Evolutionary conservation across 2,797 vertebrate genomes (phyloP).

Genomic region (Petrocephalus sullivani): DNA sequence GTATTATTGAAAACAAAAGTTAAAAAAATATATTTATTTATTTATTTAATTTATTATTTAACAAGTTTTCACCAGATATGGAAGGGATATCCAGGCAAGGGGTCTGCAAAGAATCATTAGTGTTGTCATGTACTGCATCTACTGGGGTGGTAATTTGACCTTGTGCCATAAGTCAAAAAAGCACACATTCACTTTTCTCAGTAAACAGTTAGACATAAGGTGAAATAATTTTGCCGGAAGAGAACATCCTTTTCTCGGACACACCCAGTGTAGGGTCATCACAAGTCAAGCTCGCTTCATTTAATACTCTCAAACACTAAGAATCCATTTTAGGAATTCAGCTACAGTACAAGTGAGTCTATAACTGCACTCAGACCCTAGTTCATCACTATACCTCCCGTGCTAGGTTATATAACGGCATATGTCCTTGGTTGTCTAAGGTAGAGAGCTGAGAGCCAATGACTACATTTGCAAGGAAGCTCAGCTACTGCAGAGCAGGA

Average conservation of each 20-base stretch:
- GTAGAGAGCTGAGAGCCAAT: conserved; percentile 10
- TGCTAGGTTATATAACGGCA: conserved; percentile 12
- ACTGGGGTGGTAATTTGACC: conserved; percentile 4
- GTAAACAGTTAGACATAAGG: background rate
- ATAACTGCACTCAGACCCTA: background rate
- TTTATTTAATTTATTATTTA: no score
- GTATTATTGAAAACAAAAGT: background rate
- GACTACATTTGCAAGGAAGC: conserved; percentile 18
- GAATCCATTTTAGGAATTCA: background rate
- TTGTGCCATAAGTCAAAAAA: conserved; percentile 13
- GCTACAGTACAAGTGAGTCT: background rate
- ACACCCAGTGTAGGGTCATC: background rate
- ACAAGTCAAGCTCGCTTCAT: background rate
- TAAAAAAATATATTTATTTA: background rate
- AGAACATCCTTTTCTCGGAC: background rate
- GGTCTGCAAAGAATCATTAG: background rate
- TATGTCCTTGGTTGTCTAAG: conserved; percentile 21
- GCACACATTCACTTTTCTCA: background rate
- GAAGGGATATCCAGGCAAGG: background rate
- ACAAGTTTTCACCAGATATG: background rate
- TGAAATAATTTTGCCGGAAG: background rate
- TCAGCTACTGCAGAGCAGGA: conserved; percentile 4
- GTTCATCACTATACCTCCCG: background rate
- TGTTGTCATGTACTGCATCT: background rate
- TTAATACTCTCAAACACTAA: background rate